Evolutionary conservation across 2,797 vertebrate genomes (phyloP).

Genomic region (Spheniscus humboldti): DNA sequence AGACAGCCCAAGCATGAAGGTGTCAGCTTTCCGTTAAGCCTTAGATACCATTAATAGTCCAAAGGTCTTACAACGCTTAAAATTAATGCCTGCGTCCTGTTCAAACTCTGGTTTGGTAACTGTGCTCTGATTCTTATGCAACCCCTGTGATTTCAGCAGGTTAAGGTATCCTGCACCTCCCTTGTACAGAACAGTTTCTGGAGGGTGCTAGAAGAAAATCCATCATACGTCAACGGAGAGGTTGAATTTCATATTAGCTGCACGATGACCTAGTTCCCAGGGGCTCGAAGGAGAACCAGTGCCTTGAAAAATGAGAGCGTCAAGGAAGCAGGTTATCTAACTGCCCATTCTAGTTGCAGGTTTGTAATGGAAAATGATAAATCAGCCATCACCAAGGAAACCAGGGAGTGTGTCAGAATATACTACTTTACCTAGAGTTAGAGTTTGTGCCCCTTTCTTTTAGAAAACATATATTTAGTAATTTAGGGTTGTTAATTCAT

Average conservation of each 20-base stretch:
- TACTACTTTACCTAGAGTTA: neutral
- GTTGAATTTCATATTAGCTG: neutral
- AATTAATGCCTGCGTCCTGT: neutral
- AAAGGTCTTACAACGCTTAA: neutral
- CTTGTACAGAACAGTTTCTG: neutral
- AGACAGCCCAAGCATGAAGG: neutral
- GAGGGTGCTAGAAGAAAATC: neutral
- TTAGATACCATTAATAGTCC: neutral
- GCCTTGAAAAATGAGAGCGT: rapidly evolving
- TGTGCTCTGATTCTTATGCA: neutral
- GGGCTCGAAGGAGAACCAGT: neutral
- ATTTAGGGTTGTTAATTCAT: neutral
- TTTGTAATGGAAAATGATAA: neutral
- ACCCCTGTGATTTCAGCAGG: neutral
- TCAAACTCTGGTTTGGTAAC: neutral
- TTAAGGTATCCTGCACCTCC: neutral
- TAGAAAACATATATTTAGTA: rapidly evolving
- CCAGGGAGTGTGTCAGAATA: neutral
- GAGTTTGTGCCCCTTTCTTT: neutral
- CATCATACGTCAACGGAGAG: rapidly evolving
- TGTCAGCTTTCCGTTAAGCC: neutral
- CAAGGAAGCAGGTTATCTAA: neutral
- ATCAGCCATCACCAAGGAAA: neutral
- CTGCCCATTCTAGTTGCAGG: neutral
- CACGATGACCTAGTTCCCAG: neutral